Conservation (phyloP, 2,113 vertebrate genomes). For the Chrysemys picta region DNA sequence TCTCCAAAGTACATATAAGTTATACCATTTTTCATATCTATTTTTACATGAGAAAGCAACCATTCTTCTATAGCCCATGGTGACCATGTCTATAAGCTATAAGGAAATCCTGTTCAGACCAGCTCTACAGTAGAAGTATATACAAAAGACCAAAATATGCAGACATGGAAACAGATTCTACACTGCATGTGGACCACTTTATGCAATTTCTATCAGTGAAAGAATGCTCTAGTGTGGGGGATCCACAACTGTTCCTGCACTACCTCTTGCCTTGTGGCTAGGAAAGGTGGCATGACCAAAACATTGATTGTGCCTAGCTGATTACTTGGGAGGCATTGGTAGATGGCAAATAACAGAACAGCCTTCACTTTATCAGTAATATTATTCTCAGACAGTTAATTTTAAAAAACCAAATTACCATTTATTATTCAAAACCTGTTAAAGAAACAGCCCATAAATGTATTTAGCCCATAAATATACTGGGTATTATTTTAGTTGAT, state of each 20-base stretch:
- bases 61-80: neutral
- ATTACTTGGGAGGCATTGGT: neutral
- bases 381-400: neutral
- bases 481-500: fast-evolving
- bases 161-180: neutral
- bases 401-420: neutral
- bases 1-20: neutral
- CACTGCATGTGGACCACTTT: neutral
- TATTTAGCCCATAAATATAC: neutral
- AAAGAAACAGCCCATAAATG: neutral
- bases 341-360: neutral
- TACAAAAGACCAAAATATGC: neutral
- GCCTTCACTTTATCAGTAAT: neutral
- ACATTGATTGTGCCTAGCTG: neutral
- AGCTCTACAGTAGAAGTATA: neutral
- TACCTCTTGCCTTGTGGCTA: neutral
- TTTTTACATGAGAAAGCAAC: slow-evolving; percentile 7
- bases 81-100: neutral
- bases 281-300: neutral
- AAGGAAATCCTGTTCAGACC: neutral
- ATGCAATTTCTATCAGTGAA: neutral
- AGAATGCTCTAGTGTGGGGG: neutral
- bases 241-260: neutral
- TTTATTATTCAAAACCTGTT: neutral
- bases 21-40: neutral